phyloP scores from a whole-genome alignment of 2,797 vertebrate species.

The Mus minutoides region DNA sequence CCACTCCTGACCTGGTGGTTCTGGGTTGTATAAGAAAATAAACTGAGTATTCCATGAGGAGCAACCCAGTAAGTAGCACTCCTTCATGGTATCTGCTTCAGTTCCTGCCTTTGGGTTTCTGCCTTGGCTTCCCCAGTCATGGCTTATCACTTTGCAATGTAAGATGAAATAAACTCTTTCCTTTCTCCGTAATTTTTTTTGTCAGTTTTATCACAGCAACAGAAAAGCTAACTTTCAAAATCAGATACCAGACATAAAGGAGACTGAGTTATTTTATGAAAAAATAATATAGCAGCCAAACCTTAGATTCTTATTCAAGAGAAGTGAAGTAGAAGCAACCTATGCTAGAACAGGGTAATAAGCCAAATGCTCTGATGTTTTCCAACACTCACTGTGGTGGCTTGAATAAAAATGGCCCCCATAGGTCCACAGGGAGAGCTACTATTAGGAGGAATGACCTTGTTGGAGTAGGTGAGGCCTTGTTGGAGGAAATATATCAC shows the following conservation, averaged over 20 bases:
- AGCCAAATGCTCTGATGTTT: background rate
- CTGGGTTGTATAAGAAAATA: background rate
- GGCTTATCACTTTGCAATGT: background rate
- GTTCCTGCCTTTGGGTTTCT: background rate
- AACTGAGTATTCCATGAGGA: too few relatives aligned
- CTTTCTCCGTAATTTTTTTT: background rate
- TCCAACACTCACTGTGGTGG: background rate
- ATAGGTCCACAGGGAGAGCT: background rate
- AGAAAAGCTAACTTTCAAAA: background rate
- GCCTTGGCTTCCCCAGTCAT: background rate
- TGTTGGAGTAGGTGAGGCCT: background rate
- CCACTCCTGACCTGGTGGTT: background rate
- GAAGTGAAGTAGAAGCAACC: background rate
- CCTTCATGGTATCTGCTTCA: background rate
- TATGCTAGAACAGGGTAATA: background rate
- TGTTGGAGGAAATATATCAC: background rate
- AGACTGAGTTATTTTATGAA: background rate
- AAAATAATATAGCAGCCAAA: background rate
- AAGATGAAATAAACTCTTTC: background rate
- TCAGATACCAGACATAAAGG: conserved; percentile 1
- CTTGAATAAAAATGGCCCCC: background rate
- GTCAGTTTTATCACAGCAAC: background rate
- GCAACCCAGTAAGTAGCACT: too few relatives aligned
- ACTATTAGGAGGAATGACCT: background rate
- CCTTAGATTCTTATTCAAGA: conserved; percentile 10